These are phyloP conservation scores for Galerucella calmariensis DNA, from an alignment of 2,888 invertebrate species.

Conservation along the genomic window DNA sequence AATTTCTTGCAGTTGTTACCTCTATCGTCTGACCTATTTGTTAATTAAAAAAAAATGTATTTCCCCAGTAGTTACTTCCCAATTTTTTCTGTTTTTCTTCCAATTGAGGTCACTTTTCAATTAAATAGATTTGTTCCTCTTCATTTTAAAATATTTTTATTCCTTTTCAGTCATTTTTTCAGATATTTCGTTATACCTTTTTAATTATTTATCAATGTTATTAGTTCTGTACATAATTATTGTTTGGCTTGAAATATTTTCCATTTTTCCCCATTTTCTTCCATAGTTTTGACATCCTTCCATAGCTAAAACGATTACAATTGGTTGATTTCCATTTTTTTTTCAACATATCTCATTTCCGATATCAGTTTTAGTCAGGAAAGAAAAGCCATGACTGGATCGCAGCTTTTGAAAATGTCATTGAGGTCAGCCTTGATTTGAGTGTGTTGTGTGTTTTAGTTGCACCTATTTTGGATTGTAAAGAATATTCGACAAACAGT, in stretches of 20 bases:
- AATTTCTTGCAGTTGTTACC: too few relatives aligned
- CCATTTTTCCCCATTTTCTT: not conserved
- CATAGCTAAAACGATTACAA: not conserved
- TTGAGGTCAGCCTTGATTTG: conserved; percentile 68
- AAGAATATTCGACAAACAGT: not conserved
- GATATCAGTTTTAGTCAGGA: conserved; percentile 53
- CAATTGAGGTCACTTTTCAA: not conserved
- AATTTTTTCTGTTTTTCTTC: not conserved
- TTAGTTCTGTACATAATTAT: too few relatives aligned
- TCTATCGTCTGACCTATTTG: too few relatives aligned
- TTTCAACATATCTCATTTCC: conserved; percentile 40
- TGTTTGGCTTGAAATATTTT: not conserved
- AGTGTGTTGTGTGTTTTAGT: conserved; percentile 24
- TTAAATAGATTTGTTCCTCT: too few relatives aligned
- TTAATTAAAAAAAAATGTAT: too few relatives aligned
- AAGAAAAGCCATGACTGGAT: conserved; percentile 72
- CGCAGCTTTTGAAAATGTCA: conserved; percentile 82
- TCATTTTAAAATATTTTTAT: too few relatives aligned
- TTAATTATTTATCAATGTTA: too few relatives aligned
- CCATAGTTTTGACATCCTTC: not conserved
- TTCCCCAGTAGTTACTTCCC: too few relatives aligned
- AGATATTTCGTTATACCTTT: too few relatives aligned
- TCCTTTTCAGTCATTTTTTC: too few relatives aligned
- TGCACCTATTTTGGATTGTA: conserved; percentile 13
- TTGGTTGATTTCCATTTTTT: conserved; percentile 38